A percentile compares a stretch with the other conserved stretches of the same genome.
phyloP scores from a whole-genome alignment of 2,797 vertebrate species.

The Sphaeramia orbicularis region DNA sequence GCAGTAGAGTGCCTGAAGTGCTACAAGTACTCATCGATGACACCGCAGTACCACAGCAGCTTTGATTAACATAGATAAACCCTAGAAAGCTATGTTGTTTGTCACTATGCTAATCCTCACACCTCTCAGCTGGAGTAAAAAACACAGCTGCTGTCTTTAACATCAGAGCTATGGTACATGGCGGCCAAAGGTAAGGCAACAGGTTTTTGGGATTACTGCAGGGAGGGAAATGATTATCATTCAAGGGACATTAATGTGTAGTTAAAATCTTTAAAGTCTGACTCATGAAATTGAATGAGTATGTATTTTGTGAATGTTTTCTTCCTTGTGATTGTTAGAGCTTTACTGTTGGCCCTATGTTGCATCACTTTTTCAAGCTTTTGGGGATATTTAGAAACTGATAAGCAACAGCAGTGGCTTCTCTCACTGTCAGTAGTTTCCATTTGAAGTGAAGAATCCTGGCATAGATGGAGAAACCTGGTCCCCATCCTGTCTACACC shows the following conservation, averaged over 20 bases:
- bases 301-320: neutral
- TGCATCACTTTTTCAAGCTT: constrained; percentile 22
- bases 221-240: constrained; percentile 51
- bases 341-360: neutral
- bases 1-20: constrained; percentile 60
- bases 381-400: constrained; percentile 19
- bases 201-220: constrained; percentile 29
- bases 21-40: constrained; percentile 65
- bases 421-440: constrained; percentile 57
- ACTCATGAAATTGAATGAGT: neutral
- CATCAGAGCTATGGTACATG: neutral
- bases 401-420: constrained; percentile 51
- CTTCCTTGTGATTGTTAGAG: neutral
- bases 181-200: constrained; percentile 11
- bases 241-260: constrained; percentile 25
- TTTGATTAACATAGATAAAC: constrained; percentile 52
- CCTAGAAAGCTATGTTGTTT: constrained; percentile 43
- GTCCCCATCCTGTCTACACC: constrained; percentile 66
- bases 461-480: constrained; percentile 61
- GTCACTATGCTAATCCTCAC: constrained; percentile 70
- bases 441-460: constrained; percentile 56
- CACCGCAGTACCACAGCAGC: constrained; percentile 45
- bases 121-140: constrained; percentile 42
- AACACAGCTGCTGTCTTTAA: constrained; percentile 18
- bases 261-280: constrained; percentile 16